Evolutionary conservation across 35 echinoderm and acorn worm genomes (phyloP).

Genomic region (Heliocidaris tuberculata): DNA sequence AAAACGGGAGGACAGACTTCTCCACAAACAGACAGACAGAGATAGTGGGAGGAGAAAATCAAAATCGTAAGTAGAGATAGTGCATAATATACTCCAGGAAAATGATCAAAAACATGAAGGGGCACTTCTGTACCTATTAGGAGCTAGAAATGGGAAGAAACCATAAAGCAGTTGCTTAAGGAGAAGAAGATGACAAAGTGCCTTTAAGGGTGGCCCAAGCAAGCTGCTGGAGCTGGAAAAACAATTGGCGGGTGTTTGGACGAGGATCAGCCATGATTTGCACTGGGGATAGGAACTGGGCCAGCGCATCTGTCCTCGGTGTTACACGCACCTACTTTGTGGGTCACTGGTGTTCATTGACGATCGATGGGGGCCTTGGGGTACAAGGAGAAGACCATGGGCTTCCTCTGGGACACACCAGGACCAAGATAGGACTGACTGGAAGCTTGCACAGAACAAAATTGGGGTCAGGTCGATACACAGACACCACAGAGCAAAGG

Average conservation of each 20-base stretch:
- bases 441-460: neutral
- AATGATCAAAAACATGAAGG: neutral
- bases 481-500: too few species aligned
- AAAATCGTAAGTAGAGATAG: neutral
- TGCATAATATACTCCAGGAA: neutral
- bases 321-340: conserved; percentile 33
- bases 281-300: conserved; percentile 30
- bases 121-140: neutral
- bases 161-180: neutral
- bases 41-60: neutral
- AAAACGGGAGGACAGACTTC: too few species aligned
- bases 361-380: conserved; percentile 32
- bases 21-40: neutral
- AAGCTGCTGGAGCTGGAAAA: conserved; percentile 39
- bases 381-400: neutral
- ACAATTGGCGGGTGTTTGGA: conserved; percentile 33
- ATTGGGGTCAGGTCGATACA: neutral
- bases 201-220: conserved; percentile 15
- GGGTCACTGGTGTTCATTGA: conserved; percentile 28
- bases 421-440: neutral
- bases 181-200: neutral
- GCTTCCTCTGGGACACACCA: conserved; percentile 1
- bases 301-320: conserved; percentile 42
- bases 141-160: neutral
- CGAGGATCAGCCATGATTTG: conserved; percentile 32